These are phyloP conservation scores for Psittacula cyanocephala DNA, from an alignment of 2,113 vertebrate genomes.

Conservation along the genomic window DNA sequence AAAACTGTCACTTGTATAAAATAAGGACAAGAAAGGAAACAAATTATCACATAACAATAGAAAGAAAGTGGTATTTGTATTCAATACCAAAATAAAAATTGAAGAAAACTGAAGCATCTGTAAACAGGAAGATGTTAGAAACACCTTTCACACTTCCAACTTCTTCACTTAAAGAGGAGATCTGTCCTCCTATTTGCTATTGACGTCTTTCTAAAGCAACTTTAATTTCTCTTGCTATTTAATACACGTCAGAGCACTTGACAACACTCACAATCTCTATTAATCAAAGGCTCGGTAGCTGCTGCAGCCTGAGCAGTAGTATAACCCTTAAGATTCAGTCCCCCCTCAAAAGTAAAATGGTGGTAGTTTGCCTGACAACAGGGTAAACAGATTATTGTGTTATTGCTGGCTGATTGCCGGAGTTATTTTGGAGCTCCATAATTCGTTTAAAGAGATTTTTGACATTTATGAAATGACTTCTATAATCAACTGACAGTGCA, in stretches of 20 bases:
- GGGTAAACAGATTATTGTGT: conserved; percentile 84
- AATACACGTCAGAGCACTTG: conserved; percentile 48
- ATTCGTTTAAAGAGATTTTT: conserved; percentile 97
- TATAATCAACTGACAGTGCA: conserved; percentile 85
- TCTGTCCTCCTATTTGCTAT: not conserved
- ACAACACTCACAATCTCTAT: conserved; percentile 59
- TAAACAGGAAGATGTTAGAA: not conserved
- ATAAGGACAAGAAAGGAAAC: not conserved
- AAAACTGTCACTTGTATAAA: not conserved
- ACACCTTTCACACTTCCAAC: not conserved
- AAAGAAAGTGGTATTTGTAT: not conserved
- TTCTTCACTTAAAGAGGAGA: not conserved
- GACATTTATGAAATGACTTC: conserved; percentile 91
- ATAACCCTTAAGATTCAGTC: conserved; percentile 55
- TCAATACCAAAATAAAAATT: not conserved
- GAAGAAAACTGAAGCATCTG: not conserved
- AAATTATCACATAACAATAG: not conserved
- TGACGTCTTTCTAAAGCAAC: not conserved
- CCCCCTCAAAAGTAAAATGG: conserved; percentile 31
- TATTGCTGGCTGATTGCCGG: conserved; percentile 83
- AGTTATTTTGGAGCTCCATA: conserved; percentile 87
- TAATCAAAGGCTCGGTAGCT: conserved; percentile 59
- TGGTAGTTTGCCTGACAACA: conserved; percentile 77
- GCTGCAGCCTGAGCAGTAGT: conserved; percentile 11
- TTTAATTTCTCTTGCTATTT: conserved; percentile 57